phyloP scores from a whole-genome alignment of 2,797 vertebrate genomes.

The Pogoniulus pusillus region DNA sequence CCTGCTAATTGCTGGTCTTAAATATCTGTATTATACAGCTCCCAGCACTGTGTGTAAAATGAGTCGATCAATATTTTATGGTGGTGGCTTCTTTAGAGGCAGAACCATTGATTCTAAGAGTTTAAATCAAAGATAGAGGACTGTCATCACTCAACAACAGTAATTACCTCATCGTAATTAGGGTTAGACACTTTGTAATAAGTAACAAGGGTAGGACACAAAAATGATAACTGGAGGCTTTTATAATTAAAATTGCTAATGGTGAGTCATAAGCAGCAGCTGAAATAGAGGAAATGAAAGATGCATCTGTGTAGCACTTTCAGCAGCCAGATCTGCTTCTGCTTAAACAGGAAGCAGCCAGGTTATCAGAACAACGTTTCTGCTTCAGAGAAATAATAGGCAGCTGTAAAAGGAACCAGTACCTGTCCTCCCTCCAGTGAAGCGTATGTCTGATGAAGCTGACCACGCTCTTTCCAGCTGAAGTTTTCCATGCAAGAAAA shows the following conservation, averaged over 20 bases:
- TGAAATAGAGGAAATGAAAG: slow-evolving; percentile 1
- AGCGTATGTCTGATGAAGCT: neutral
- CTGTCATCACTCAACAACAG: neutral
- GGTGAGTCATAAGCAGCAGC: slow-evolving; percentile 28
- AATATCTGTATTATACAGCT: neutral
- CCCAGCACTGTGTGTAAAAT: neutral
- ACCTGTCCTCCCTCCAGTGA: neutral
- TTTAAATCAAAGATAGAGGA: neutral
- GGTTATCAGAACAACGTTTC: neutral
- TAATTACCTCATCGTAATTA: neutral
- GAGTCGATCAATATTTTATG: slow-evolving; percentile 11
- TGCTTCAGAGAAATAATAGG: neutral
- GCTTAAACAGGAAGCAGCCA: neutral
- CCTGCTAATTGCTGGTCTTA: neutral
- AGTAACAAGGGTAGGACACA: neutral
- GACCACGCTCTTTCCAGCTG: neutral
- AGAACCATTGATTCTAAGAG: neutral
- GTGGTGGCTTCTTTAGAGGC: neutral
- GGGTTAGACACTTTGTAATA: slow-evolving; percentile 20
- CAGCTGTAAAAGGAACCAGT: neutral
- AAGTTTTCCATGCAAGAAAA: neutral
- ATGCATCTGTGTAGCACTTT: neutral
- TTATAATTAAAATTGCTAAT: neutral
- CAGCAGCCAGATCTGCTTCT: slow-evolving; percentile 1
- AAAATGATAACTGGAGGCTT: slow-evolving; percentile 1